Base-by-base conservation (phyloP, 2,888 invertebrate species). In the Trichogramma dendrolimi region DNA sequence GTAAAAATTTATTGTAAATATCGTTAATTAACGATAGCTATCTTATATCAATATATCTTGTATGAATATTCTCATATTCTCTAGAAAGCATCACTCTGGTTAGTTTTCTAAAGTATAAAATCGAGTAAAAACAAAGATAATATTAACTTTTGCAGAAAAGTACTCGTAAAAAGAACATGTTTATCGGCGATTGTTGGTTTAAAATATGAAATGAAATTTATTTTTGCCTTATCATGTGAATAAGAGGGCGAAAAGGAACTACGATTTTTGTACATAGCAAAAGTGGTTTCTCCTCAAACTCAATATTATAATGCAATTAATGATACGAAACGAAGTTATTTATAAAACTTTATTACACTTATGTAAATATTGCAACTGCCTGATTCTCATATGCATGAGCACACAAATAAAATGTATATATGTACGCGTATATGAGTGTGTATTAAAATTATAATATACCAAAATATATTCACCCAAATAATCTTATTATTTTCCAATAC, bases 331-430 rank as follows among this genome's bases (percentile, higher is more conserved):
- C 27, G 27, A 27, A 52, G 44, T 59, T 27, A 59, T 47, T 66
- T 70, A 72, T 73, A 70, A 74, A 65, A 75, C 72, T 75, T 76
- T 72, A 75, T 71, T 73, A 73, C 72, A 73, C 77, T 73, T 75
- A 75, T 78, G 77, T 78, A 78, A 69, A 78, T 78, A 79, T 76
- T 27, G 73, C 76, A 76, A 77, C 75, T 77, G 78, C 77, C 76
- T 77, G 75, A 72, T 55, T 38, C 52, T 62, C 42, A 62, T 63
- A 67, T 58, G 63, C 64, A 65, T 66, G 61, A 63, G 63, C 65
- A 67, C 68, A 67, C 62, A 58, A 61, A 61, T 64, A 58, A 56
- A 47, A 59, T 59, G 61, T 67, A 63, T 67, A 66, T 66, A 46
- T 65, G 65, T 67, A 63, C 63, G 67, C 58, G 59, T 58, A 65